Evolutionary conservation across 2,113 vertebrate genomes (phyloP).

Genomic region (Puffinus mauretanicus): DNA sequence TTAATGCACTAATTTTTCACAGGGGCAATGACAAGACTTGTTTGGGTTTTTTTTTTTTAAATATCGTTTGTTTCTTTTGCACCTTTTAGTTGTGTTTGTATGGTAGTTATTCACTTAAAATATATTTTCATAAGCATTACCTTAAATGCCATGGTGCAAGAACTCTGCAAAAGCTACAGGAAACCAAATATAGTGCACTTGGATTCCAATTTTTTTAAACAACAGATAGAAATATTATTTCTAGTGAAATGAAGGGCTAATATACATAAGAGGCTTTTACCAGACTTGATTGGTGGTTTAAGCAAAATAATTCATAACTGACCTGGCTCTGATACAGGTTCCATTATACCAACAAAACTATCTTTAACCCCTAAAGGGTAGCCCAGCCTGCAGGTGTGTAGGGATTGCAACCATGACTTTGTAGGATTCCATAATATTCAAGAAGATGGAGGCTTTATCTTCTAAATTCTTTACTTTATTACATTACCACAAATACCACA

Average conservation of each 20-base stretch:
- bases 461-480: not conserved
- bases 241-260: not conserved
- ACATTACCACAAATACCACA: not conserved
- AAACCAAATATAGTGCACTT: not conserved
- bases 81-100: not conserved
- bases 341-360: not conserved
- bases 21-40: not conserved
- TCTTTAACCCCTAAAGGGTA: not conserved
- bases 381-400: not conserved
- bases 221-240: not conserved
- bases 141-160: not conserved
- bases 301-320: not conserved
- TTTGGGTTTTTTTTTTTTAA: not conserved
- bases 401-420: rapidly evolving
- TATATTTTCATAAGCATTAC: not conserved
- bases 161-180: not conserved
- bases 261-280: not conserved
- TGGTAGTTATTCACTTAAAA: not conserved
- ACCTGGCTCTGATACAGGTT: not conserved
- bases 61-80: not conserved
- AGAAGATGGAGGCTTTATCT: not conserved
- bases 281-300: not conserved
- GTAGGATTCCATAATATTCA: not conserved
- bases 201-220: not conserved
- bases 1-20: not conserved